phyloP scores from a whole-genome alignment of 2,888 invertebrate genomes.

The Pandemis corylana region DNA sequence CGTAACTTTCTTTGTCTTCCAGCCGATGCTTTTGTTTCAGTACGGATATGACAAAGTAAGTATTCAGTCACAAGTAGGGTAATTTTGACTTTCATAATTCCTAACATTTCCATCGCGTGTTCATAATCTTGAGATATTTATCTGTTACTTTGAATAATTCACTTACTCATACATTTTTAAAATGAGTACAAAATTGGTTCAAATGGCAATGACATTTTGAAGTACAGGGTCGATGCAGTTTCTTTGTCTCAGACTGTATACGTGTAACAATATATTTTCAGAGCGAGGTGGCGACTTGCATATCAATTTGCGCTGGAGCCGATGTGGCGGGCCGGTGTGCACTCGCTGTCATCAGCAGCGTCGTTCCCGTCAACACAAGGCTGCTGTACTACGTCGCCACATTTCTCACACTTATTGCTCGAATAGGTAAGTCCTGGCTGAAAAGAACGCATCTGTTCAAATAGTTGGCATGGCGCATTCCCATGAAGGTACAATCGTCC shows the following conservation, averaged over 20 bases:
- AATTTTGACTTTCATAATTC: constrained; percentile 11
- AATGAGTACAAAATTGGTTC: background rate
- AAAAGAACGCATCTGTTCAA: too few species aligned
- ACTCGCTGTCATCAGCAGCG: constrained; percentile 68
- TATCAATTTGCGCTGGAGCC: constrained; percentile 74
- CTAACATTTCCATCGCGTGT: background rate
- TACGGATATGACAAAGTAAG: constrained; percentile 78
- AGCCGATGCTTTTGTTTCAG: constrained; percentile 86
- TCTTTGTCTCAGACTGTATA: background rate
- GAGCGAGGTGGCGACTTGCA: constrained; percentile 72
- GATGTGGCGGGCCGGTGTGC: constrained; percentile 73
- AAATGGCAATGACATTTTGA: background rate
- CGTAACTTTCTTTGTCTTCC: constrained; percentile 86
- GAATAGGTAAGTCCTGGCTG: constrained; percentile 62
- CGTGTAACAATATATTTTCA: constrained; percentile 52
- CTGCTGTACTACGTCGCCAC: constrained; percentile 67
- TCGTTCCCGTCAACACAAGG: constrained; percentile 67
- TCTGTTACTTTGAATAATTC: background rate
- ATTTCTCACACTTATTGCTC: constrained; percentile 64
- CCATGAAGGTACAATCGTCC: too few species aligned
- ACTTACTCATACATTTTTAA: background rate
- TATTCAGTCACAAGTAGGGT: constrained; percentile 15
- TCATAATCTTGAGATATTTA: background rate
- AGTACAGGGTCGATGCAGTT: background rate
- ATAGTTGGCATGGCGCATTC: too few species aligned